phyloP scores from a whole-genome alignment of 2,888 invertebrate species.

The Aproaerema taeniolella region DNA sequence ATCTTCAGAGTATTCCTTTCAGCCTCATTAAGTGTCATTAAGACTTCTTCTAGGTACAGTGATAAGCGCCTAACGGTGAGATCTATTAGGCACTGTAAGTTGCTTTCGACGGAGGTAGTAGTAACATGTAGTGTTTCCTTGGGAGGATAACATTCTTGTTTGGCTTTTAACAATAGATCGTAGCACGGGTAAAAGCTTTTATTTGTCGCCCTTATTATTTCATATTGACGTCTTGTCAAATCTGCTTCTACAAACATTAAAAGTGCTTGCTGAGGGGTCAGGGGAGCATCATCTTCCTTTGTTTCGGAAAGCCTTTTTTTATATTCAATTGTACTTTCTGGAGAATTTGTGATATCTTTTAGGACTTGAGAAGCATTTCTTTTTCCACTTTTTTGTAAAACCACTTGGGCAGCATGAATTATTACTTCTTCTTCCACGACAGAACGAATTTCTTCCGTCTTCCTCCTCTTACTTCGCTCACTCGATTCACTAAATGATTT shows the following conservation, averaged over 20 bases:
- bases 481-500: constrained; percentile 7
- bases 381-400: constrained; percentile 1
- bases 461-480: constrained; percentile 9
- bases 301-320: constrained; percentile 4
- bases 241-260: constrained; percentile 21
- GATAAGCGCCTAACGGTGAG: not conserved
- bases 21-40: not conserved
- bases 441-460: constrained; percentile 8
- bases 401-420: constrained; percentile 1
- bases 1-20: constrained; percentile 14
- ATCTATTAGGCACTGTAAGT: not conserved
- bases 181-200: constrained; percentile 15
- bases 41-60: not conserved
- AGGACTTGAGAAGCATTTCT: constrained; percentile 7
- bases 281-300: not conserved
- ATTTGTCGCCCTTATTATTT: constrained; percentile 16
- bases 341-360: constrained; percentile 9
- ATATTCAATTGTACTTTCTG: constrained; percentile 1
- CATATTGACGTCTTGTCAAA: constrained; percentile 22
- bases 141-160: constrained; percentile 3
- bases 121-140: not conserved
- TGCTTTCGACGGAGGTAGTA: not conserved
- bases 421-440: not conserved
- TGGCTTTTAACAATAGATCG: constrained; percentile 9
- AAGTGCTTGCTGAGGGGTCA: constrained; percentile 19